These are phyloP conservation scores for Nymphalis polychloros DNA, from an alignment of 2,888 invertebrate species.

Conservation along the genomic window DNA sequence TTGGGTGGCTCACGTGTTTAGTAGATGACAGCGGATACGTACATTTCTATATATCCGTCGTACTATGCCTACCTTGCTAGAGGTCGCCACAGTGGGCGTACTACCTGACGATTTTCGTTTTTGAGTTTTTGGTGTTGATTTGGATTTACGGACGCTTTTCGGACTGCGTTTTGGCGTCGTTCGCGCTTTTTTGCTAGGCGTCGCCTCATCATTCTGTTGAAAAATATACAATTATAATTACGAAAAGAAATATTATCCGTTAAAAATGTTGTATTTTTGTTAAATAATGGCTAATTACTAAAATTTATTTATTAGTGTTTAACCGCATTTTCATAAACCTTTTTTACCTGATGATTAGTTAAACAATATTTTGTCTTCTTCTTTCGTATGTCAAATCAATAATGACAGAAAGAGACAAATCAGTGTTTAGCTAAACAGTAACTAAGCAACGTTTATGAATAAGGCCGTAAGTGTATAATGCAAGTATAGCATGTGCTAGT, in stretches of 20 bases:
- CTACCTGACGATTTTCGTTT: slow-evolving; percentile 61
- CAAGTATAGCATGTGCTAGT: background rate
- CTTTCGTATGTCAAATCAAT: no score
- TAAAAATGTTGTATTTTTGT: no score
- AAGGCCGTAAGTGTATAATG: no score
- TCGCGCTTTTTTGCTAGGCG: slow-evolving; percentile 67
- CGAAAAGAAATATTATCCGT: no score
- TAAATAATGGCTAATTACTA: no score
- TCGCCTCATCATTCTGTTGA: slow-evolving; percentile 60
- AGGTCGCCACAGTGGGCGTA: slow-evolving; percentile 69
- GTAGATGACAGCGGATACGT: slow-evolving; percentile 77
- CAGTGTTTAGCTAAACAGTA: no score
- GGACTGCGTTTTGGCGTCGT: slow-evolving; percentile 70
- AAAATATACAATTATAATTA: background rate
- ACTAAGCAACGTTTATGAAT: no score
- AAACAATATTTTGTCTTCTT: no score
- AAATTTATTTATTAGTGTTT: no score
- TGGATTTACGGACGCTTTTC: slow-evolving; percentile 61
- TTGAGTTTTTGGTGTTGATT: slow-evolving; percentile 48
- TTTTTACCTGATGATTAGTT: no score
- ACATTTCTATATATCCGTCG: slow-evolving; percentile 83
- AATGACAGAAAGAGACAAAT: no score
- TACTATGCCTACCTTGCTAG: slow-evolving; percentile 82
- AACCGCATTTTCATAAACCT: no score
- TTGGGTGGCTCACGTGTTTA: slow-evolving; percentile 52